These are phyloP conservation scores for Drosophila quadrilineata DNA, from an alignment of 1,140 invertebrate species.

Conservation along the genomic window DNA sequence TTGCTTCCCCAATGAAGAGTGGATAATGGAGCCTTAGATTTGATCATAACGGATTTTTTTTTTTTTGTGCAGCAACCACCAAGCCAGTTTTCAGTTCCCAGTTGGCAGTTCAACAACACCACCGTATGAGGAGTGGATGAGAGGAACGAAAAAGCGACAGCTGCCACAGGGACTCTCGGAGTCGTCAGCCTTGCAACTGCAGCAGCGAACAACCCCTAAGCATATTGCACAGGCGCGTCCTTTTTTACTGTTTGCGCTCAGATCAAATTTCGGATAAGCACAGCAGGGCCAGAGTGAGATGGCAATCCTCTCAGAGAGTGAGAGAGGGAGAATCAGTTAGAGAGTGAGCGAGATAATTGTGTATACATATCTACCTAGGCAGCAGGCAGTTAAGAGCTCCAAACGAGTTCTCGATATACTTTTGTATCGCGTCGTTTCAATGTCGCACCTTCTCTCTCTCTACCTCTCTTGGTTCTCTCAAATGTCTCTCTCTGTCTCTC, in stretches of 20 bases:
- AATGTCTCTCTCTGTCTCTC: background rate
- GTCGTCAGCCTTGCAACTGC: conserved; percentile 21
- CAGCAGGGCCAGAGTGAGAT: background rate
- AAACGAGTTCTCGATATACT: conserved; percentile 45
- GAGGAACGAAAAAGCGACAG: conserved; percentile 73
- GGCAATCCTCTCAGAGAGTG: no score
- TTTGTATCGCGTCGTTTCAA: conserved; percentile 33
- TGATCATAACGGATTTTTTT: conserved; percentile 20
- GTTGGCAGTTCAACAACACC: no score
- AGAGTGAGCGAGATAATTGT: background rate
- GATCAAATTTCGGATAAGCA: conserved; percentile 68
- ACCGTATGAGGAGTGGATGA: no score
- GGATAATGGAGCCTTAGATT: conserved; percentile 17
- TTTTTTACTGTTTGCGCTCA: conserved; percentile 62
- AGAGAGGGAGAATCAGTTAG: background rate
- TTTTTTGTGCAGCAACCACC: conserved; percentile 21
- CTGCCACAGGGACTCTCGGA: conserved; percentile 33
- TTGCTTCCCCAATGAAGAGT: background rate
- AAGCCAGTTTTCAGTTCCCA: no score
- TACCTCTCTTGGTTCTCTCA: conserved; percentile 1
- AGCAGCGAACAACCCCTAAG: conserved; percentile 69
- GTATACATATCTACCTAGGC: conserved; percentile 39
- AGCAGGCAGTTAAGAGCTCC: background rate
- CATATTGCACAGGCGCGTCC: conserved; percentile 73
- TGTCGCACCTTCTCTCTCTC: conserved; percentile 29